Base-by-base conservation (phyloP, 2,888 invertebrate genomes). In the Trachelus troglodyta region DNA sequence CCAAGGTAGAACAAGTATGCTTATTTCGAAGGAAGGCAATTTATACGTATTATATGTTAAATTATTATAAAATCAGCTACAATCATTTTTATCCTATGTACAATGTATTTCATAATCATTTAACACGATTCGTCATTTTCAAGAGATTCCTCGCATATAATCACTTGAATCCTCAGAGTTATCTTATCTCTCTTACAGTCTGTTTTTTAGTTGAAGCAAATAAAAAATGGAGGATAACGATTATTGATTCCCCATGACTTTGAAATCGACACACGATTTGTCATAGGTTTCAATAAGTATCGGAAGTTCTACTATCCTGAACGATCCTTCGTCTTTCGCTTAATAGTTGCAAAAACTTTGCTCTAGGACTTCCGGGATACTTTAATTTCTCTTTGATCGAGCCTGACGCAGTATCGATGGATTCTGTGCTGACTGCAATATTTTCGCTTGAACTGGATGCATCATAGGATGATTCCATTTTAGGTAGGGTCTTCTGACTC, bases 281-380 rank as follows among this genome's bases (percentile, higher is more conserved):
- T 71, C 56, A 56, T 71, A 34, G 71, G 12, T 34, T n/a, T 71
- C 33, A 34, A 71, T 71, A 71, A 31, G 33, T 34, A 71, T 71
- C 71, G 12, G 71, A 71, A 71, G 71, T 85, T 77, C 88, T 85
- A 77, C 87, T 89, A 73, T 82, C 86, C 76, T 88, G 85, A 33
- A 89, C 88, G 78, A 89, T 89, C 77, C 85, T 83, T 35, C 89
- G 85, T 77, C 89, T 84, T 77, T 89, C 88, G 74, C 84, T 85
- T 30, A 89, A 79, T 73, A 89, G 84, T 77, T 89, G 87, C 69
- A 89, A 82, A 78, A 89, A 88, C 77, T 83, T 88, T 11, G 87
- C 87, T 77, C 89, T 86, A 34, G 90, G 89, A 80, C 88, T 90
- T 11, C 86, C 85, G 6, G 87, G 85, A 80, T 87, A 87, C 79